phyloP scores from a whole-genome alignment of 2,113 vertebrate species.

The Paradisaea rubra region DNA sequence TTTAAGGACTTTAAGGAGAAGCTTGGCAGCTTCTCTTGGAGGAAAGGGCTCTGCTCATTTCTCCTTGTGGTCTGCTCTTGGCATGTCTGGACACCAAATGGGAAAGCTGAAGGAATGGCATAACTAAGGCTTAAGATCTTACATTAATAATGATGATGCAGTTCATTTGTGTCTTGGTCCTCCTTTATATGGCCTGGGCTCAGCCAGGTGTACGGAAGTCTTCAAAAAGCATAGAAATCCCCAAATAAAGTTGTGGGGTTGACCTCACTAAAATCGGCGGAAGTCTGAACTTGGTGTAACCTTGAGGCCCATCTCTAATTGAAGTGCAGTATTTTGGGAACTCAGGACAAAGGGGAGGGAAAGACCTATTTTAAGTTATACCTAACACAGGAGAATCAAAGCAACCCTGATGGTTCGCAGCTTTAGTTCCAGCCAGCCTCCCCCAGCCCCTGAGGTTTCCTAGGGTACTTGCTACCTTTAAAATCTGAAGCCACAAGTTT shows the following conservation, averaged over 20 bases:
- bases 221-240: not conserved
- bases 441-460: not conserved
- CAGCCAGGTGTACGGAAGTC: not conserved
- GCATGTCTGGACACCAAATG: not conserved
- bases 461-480: not conserved
- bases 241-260: not conserved
- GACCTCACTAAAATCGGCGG: not conserved
- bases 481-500: not conserved
- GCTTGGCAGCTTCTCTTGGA: not conserved
- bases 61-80: not conserved
- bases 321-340: not conserved
- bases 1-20: not conserved
- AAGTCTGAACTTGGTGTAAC: constrained; percentile 5
- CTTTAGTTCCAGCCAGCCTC: not conserved
- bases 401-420: not conserved
- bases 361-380: not conserved
- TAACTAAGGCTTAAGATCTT: not conserved
- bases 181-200: not conserved
- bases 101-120: not conserved
- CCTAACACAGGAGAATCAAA: not conserved
- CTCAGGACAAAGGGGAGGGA: not conserved
- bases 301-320: not conserved
- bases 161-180: not conserved
- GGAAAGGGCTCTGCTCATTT: not conserved
- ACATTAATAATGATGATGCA: not conserved